Conservation (phyloP, 2,113 vertebrate species). For the Noctilio leporinus region DNA sequence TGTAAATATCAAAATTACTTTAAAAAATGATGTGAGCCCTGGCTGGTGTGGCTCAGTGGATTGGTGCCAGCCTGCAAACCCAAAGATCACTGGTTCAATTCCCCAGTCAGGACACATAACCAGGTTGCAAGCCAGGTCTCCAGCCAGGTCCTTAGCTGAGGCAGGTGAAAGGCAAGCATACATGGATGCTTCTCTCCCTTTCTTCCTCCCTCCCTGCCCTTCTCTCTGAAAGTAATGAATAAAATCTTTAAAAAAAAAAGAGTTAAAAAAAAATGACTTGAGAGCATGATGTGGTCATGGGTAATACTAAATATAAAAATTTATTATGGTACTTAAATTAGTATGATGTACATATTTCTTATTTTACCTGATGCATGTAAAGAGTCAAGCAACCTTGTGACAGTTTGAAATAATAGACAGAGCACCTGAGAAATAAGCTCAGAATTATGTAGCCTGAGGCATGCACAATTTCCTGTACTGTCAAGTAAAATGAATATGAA, state of each 20-base stretch:
- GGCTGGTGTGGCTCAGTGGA: too few relatives aligned
- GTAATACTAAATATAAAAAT: conserved; percentile 64
- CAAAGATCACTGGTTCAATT: too few relatives aligned
- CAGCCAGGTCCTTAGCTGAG: too few relatives aligned
- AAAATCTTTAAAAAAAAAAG: too few relatives aligned
- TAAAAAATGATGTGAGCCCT: conserved; percentile 44
- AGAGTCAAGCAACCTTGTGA: conserved; percentile 73
- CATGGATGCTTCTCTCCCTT: too few relatives aligned
- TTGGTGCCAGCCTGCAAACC: too few relatives aligned
- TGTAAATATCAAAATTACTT: conserved; percentile 63
- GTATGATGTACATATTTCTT: conserved; percentile 70
- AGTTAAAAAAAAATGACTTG: conserved; percentile 46
- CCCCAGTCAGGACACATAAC: too few relatives aligned
- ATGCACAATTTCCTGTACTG: conserved; percentile 77
- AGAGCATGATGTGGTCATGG: conserved; percentile 43
- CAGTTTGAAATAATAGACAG: conserved; percentile 77
- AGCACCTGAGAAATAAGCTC: conserved; percentile 72
- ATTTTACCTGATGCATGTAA: conserved; percentile 69
- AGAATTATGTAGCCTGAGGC: conserved; percentile 77
- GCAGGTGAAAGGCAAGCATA: too few relatives aligned
- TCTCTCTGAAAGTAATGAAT: too few relatives aligned
- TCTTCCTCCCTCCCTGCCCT: too few relatives aligned
- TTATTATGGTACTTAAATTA: conserved; percentile 74
- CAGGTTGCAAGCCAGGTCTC: too few relatives aligned
- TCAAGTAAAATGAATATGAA: conserved; percentile 79